These are phyloP conservation scores for Latheticus oryzae DNA, from an alignment of 2,888 invertebrate species.

Conservation along the genomic window DNA sequence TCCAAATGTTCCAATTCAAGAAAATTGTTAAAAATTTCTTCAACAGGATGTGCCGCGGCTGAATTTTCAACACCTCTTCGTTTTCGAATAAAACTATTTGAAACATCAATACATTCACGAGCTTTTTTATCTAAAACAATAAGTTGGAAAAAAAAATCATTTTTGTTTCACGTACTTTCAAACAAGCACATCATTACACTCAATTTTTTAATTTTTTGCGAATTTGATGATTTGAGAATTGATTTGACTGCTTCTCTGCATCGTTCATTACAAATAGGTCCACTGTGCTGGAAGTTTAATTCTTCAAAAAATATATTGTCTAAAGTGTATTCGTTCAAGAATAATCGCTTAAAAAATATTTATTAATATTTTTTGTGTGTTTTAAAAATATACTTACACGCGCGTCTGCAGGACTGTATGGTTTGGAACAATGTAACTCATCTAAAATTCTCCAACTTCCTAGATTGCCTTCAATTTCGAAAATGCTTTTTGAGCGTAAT, in stretches of 20 bases:
- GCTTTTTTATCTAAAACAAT: slow-evolving; percentile 14
- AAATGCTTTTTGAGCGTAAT: slow-evolving; percentile 8
- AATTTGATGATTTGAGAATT: slow-evolving; percentile 20
- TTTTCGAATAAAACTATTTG: slow-evolving; percentile 10
- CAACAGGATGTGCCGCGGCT: not conserved
- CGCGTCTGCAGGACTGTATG: slow-evolving; percentile 25
- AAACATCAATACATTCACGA: not conserved
- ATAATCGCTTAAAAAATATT: slow-evolving; percentile 11
- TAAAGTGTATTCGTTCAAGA: slow-evolving; percentile 9
- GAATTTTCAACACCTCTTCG: slow-evolving; percentile 6
- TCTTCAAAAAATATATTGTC: slow-evolving; percentile 26
- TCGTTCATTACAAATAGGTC: slow-evolving; percentile 6
- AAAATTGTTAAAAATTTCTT: slow-evolving; percentile 16
- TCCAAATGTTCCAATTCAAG: slow-evolving; percentile 14
- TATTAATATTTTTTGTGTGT: not conserved
- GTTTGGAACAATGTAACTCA: slow-evolving; percentile 13
- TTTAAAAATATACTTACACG: slow-evolving; percentile 11
- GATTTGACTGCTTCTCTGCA: slow-evolving; percentile 8
- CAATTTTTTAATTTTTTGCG: slow-evolving; percentile 6
- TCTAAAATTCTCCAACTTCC: slow-evolving; percentile 19
- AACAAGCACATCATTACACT: slow-evolving; percentile 15
- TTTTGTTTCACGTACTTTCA: not conserved
- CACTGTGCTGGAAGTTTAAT: slow-evolving; percentile 16
- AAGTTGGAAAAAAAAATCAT: not conserved
- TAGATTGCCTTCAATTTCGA: slow-evolving; percentile 11